Percentiles rank a stretch among this genome's conserved stretches.
phyloP scores from a whole-genome alignment of 2,113 vertebrate genomes.

The Rhynchomys soricoides region DNA sequence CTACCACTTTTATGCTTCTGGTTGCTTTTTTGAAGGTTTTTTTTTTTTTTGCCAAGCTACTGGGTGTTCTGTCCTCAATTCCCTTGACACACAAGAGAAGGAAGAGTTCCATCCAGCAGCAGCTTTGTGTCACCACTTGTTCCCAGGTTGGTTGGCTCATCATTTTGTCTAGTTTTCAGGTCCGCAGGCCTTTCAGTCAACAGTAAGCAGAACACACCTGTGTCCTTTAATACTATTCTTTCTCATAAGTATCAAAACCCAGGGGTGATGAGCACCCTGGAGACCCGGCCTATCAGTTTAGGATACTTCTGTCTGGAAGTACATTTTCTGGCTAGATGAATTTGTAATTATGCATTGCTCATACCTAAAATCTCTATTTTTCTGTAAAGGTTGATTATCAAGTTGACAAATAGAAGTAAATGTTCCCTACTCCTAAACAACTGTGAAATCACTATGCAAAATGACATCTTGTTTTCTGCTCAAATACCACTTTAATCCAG shows the following conservation, averaged over 20 bases:
- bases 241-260: slow-evolving; percentile 40
- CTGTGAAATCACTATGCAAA: background rate
- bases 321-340: slow-evolving; percentile 37
- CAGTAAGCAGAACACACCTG: slow-evolving; percentile 1
- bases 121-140: slow-evolving; percentile 44
- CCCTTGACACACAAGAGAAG: slow-evolving; percentile 60
- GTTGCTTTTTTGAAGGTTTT: slow-evolving; percentile 42
- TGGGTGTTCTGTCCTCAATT: slow-evolving; percentile 61
- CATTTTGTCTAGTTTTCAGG: slow-evolving; percentile 31
- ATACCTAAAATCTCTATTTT: slow-evolving; percentile 16
- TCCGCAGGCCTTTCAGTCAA: slow-evolving; percentile 40
- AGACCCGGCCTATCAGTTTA: background rate
- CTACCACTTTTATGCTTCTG: slow-evolving; percentile 38
- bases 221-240: slow-evolving; percentile 16
- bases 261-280: slow-evolving; percentile 24
- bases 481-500: background rate
- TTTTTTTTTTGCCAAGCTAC: slow-evolving; percentile 45
- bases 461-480: background rate
- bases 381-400: background rate
- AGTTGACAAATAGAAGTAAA: background rate
- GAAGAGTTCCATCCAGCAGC: slow-evolving; percentile 45
- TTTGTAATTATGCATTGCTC: background rate
- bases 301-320: background rate
- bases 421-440: background rate
- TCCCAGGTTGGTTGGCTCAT: slow-evolving; percentile 44